Base-by-base conservation (phyloP, 2,797 vertebrate species). In the Gymnoscopelus microlampas region DNA sequence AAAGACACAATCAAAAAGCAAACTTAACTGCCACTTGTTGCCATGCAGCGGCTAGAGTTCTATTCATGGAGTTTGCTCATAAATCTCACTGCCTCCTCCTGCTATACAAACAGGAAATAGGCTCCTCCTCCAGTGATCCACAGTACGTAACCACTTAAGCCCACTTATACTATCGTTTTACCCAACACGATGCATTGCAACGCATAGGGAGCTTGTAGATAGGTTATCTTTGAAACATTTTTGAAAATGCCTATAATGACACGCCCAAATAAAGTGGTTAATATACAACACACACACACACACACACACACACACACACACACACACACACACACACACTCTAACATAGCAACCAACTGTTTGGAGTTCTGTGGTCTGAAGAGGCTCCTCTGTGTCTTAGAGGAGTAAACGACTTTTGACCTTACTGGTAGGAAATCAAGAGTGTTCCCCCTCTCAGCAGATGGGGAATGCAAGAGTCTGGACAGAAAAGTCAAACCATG, bases 391-490 rank as follows among this genome's bases (percentile, higher is more conserved):
- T 47, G 23, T 4, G 19, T 59, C 24, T 51, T 57, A n/a, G 19
- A 76, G 44, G 63, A n/a, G 35, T 67, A 48, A 73, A 58, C 39
- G 1, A 71, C 12, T 54, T 60, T 53, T 70, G 19, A 67, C 9
- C 14, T 6, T 10, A 0, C 15, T 60, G 63, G 70, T 73, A 54
- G 12, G n/a, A 1, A 14, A 56, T 53, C 51, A 24, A 48, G 13
- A 23, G 35, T 0, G 6, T 59, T 55, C 59, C 73, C 76, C 63
- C 39, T 79, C 54, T 60, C 53, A 13, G 24, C 24, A 6, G 59
- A 73, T 32, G 1, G 15, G 29, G 24, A 11, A 61, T 12, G 9
- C 4, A 39, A 35, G 14, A 3, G 35, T 11, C 26, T 0, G 49
- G 3, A 47, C 49, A 3, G n/a, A 67, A 57, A 44, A 9, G 65